A percentile compares a stretch with the other conserved stretches of the same genome.
Evolutionary conservation across 53 echinoderm and acorn worm species (phyloP).

Genomic region (Temnopleurus reevesii): DNA sequence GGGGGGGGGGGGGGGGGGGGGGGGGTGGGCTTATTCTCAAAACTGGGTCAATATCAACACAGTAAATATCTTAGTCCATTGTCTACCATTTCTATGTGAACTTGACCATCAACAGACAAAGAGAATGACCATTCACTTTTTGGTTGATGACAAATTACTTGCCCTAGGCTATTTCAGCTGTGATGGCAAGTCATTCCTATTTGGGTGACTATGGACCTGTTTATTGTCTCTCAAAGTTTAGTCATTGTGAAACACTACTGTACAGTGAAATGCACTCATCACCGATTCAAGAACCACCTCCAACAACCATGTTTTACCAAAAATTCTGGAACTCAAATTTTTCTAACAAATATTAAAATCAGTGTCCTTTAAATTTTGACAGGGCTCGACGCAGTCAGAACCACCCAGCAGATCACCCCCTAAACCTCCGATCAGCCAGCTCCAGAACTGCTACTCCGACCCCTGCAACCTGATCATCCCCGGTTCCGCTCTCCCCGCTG

Average conservation of each 20-base stretch:
- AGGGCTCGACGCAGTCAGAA: constrained; percentile 50
- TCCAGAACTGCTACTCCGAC: constrained; percentile 59
- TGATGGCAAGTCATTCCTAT: not conserved
- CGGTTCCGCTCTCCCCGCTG: not conserved
- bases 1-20: not conserved
- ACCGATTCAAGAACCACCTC: no score
- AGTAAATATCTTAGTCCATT: not conserved
- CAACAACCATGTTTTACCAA: no score
- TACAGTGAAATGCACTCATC: no score
- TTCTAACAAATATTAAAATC: no score
- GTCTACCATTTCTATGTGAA: not conserved
- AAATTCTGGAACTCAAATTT: no score
- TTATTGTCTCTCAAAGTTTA: not conserved
- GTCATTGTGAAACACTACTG: no score
- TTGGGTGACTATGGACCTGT: not conserved
- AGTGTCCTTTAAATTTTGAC: not conserved
- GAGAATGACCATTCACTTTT: not conserved
- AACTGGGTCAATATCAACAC: not conserved
- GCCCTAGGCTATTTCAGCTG: not conserved
- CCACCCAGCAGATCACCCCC: constrained; percentile 50
- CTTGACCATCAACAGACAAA: not conserved
- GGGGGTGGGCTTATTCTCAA: not conserved
- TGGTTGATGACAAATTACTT: not conserved
- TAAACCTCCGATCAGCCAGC: constrained; percentile 11
- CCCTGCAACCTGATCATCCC: constrained; percentile 13